Base-by-base conservation (phyloP, 2,797 vertebrate species). In the Clamator glandarius region DNA sequence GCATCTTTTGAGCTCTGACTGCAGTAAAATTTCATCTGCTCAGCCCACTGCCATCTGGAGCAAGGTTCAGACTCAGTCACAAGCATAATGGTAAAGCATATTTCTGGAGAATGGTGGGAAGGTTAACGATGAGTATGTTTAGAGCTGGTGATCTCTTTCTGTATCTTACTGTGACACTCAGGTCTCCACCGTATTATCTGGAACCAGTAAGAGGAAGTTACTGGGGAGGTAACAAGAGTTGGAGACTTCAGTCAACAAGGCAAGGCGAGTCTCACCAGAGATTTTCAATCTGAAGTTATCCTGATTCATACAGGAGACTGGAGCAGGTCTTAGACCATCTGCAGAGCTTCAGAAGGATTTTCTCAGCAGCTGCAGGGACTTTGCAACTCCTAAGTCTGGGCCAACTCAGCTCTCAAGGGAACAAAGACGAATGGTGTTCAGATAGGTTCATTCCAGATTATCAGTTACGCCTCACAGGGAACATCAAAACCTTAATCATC, bases 41-140 rank as follows among this genome's bases (percentile, higher is more conserved):
- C 83, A 95, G 79, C 93, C 92, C 88, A 95, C 92, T 91, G 91
- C 94, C 94, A 95, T 95, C 90, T 95, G 94, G 93, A 97, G 91
- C 92, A 97, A 95, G 94, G 93, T 89, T 97, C 80, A 90, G 87
- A 64, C 89, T 95, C 93, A 91, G 83, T 88, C 89, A 96, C 74
- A 88, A 87, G 87, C 85, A 64, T 15, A 69, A 81, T 58, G 52
- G 76, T 81, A 74, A 88, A 67, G 83, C 63, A 78, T 95, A 92
- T 96, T 96, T 93, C 92, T 95, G 92, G 84, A 91, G 80, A 87
- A 57, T 64, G 74, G 94, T 95, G 93, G 89, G 93, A 92, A 95
- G 91, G 94, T 91, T 96, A 92, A 58, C 0, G 61, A 91, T 81
- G 85, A 91, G 52, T 66, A 18, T 76, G 79, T 78, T 72, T 18